Evolutionary conservation across 35 echinoderm and acorn worm species (phyloP).

Genomic region (Strongylocentrotus purpuratus): DNA sequence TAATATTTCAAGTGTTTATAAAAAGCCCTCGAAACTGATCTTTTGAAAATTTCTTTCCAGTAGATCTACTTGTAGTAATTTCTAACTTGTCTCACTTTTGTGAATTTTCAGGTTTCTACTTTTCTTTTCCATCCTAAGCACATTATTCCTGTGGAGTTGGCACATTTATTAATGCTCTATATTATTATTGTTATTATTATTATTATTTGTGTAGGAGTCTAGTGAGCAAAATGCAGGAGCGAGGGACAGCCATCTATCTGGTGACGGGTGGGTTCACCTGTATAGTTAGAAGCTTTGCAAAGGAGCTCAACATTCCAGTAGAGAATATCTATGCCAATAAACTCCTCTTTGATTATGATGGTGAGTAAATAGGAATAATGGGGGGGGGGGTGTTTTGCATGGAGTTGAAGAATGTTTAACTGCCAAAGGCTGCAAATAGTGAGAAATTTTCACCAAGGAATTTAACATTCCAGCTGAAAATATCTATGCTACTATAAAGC

Average conservation of each 20-base stretch:
- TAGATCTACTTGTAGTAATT: no score
- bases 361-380: conserved; percentile 54
- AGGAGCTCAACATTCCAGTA: conserved; percentile 74
- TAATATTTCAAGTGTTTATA: no score
- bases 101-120: no score
- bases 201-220: conserved; percentile 58
- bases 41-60: no score
- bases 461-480: conserved; percentile 81
- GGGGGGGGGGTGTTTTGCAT: not conserved
- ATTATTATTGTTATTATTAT: not conserved
- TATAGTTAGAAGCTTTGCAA: conserved; percentile 76
- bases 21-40: no score
- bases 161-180: no score
- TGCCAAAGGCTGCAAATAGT: conserved; percentile 72
- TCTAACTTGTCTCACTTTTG: no score
- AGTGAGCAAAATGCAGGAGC: conserved; percentile 69
- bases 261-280: conserved; percentile 85
- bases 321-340: conserved; percentile 92
- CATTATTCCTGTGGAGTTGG: no score
- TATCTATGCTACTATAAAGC: conserved; percentile 85
- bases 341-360: conserved; percentile 91
- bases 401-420: conserved; percentile 58
- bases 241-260: conserved; percentile 72
- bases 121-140: no score
- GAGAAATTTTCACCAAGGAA: conserved; percentile 65